Percentiles rank a stretch among this genome's conserved stretches.
phyloP scores from a whole-genome alignment of 2,113 vertebrate species.

The Marmota flaviventris region DNA sequence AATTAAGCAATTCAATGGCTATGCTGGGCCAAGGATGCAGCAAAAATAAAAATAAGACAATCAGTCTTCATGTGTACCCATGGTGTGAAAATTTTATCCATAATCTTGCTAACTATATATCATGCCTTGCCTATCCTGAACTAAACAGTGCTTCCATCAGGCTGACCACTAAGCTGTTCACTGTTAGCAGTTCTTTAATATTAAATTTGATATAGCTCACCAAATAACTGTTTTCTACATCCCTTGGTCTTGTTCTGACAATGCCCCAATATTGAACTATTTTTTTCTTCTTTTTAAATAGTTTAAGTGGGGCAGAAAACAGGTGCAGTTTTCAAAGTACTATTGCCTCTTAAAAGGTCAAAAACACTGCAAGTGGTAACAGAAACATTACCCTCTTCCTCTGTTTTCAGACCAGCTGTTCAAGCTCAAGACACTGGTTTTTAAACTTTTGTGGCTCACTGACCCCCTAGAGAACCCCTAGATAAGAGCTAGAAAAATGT shows the following conservation, averaged over 20 bases:
- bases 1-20: constrained; percentile 73
- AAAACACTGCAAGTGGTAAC: constrained; percentile 61
- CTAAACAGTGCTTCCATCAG: constrained; percentile 63
- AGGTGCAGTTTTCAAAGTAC: constrained; percentile 67
- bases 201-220: constrained; percentile 14
- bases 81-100: constrained; percentile 82
- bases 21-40: constrained; percentile 59
- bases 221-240: constrained; percentile 11
- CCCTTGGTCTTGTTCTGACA: constrained; percentile 63
- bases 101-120: constrained; percentile 84
- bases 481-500: constrained; percentile 67
- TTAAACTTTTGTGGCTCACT: constrained; percentile 79
- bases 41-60: constrained; percentile 82
- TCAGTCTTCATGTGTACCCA: constrained; percentile 61
- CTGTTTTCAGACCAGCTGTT: constrained; percentile 64
- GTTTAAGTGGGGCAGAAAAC: constrained; percentile 65
- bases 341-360: constrained; percentile 61
- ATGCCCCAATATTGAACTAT: constrained; percentile 47
- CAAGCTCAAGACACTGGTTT: constrained; percentile 58
- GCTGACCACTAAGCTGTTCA: constrained; percentile 75
- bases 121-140: constrained; percentile 73
- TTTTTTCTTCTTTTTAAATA: constrained; percentile 73
- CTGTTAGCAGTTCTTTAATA: background rate
- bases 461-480: constrained; percentile 64
- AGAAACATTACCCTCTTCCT: background rate